A percentile compares a stretch with the other conserved stretches of the same genome.
These are phyloP conservation scores for Pachycephala philippinensis DNA, from an alignment of 2,113 vertebrate genomes.

Conservation along the genomic window DNA sequence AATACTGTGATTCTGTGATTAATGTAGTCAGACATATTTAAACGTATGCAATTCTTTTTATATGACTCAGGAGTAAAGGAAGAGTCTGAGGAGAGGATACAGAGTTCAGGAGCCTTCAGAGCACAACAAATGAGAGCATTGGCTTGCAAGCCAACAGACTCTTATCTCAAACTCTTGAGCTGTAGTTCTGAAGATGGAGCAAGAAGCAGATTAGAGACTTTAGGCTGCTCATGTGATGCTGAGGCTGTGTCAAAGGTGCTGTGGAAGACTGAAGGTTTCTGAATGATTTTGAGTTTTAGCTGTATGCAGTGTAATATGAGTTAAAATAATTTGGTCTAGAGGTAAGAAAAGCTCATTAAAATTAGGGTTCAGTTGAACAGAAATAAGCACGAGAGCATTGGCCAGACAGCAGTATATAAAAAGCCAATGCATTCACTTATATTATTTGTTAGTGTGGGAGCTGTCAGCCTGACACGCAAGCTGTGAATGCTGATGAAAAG, in stretches of 20 bases:
- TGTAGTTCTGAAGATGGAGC: neutral
- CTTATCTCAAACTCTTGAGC: neutral
- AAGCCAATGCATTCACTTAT: neutral
- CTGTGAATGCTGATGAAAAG: neutral
- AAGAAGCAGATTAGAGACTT: neutral
- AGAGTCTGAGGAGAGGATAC: neutral
- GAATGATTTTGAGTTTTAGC: neutral
- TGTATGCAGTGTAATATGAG: neutral
- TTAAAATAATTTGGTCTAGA: neutral
- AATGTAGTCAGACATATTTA: neutral
- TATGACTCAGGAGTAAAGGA: neutral
- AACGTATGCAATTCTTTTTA: neutral
- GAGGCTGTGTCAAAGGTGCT: neutral
- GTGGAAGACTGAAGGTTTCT: neutral
- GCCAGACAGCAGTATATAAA: neutral
- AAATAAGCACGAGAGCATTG: neutral
- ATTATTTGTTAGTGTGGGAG: neutral
- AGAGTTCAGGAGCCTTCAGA: neutral
- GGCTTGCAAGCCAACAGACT: neutral
- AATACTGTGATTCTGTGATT: neutral
- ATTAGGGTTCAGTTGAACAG: neutral
- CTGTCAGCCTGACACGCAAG: neutral
- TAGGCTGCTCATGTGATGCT: neutral
- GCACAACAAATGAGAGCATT: neutral
- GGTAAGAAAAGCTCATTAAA: neutral